Base-by-base conservation (phyloP, 1,140 invertebrate species). In the Belonocnema kinseyi region DNA sequence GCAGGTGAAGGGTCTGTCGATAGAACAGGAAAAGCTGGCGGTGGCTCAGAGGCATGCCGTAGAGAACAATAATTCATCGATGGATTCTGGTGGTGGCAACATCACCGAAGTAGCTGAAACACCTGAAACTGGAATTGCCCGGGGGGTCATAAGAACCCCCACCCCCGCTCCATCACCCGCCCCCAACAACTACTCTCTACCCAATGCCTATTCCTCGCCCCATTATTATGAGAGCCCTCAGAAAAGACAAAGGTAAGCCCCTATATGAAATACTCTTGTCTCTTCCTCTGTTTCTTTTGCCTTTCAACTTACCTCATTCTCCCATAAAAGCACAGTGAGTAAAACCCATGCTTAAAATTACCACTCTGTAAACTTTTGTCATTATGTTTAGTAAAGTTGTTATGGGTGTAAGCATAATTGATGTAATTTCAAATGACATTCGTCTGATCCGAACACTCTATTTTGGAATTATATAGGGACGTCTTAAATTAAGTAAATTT, bases 1-100 rank as follows among this genome's bases (percentile, higher is more conserved):
- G 52, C 77, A 95, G 95, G 95, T 96, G 58, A 96, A 96, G 89
- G 95, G 95, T 75, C 88, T 96, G 83, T 96, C 95, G 86, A 95
- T 96, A 83, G 95, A 96, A 88, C 95, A 95, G 85, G 95, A 95
- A 81, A 95, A 95, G 83, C 85, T 95, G 86, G 94, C 94, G 46
- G 94, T 94, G 58, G 93, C 94, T 72, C 94, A 95, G 84, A 94
- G 93, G 79, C 93, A 94, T 76, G 88, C 86, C 17, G 87, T 87
- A 13, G 89, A 90, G 75, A 91, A 89, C 80, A 91, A 89, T 82
- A 90, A 88, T 78, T 87, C 86, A 70, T 86, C 87, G 72, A 81
- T 82, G 72, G 86, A 87, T 12, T 74, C 75, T 2, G 72, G 78
- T 70, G 77, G 54, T 52, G 77, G 75, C 61, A 80, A 81, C 84